phyloP scores from a whole-genome alignment of 2,888 invertebrate genomes.

The Branchipolynoe longqiensis region DNA sequence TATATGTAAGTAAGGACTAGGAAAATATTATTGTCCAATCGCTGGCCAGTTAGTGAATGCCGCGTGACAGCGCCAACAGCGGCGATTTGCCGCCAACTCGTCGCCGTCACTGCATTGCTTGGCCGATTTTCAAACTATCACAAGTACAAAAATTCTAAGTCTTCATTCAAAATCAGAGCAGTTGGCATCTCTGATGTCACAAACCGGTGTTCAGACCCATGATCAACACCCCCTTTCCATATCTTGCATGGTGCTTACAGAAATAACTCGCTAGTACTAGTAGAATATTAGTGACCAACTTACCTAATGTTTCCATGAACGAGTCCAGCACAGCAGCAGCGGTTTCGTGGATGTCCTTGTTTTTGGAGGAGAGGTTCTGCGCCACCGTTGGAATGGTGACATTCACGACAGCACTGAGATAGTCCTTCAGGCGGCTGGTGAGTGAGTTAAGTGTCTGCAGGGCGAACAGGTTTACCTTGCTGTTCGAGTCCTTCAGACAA shows the following conservation, averaged over 20 bases:
- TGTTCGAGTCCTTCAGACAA: constrained; percentile 80
- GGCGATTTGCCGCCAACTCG: too few species aligned
- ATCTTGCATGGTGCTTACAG: not conserved
- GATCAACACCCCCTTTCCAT: too few species aligned
- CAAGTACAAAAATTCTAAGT: too few species aligned
- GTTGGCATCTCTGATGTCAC: too few species aligned
- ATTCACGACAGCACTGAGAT: constrained; percentile 73
- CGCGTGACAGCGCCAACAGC: too few species aligned
- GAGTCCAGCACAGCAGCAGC: constrained; percentile 76
- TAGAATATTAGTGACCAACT: constrained; percentile 44
- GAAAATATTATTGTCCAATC: too few species aligned
- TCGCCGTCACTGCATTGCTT: too few species aligned
- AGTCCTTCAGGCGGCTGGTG: constrained; percentile 74
- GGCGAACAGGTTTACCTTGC: constrained; percentile 81
- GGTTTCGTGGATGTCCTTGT: constrained; percentile 78
- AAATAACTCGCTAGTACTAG: not conserved
- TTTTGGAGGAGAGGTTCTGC: constrained; percentile 80
- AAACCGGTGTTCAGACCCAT: too few species aligned
- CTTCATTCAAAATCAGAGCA: too few species aligned
- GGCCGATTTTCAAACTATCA: too few species aligned
- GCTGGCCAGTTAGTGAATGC: too few species aligned
- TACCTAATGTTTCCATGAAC: constrained; percentile 78
- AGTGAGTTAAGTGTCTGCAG: constrained; percentile 76
- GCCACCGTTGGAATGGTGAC: constrained; percentile 77
- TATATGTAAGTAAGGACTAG: too few species aligned